phyloP scores from a whole-genome alignment of 2,797 vertebrate genomes.

The Kryptolebias ocellatus region DNA sequence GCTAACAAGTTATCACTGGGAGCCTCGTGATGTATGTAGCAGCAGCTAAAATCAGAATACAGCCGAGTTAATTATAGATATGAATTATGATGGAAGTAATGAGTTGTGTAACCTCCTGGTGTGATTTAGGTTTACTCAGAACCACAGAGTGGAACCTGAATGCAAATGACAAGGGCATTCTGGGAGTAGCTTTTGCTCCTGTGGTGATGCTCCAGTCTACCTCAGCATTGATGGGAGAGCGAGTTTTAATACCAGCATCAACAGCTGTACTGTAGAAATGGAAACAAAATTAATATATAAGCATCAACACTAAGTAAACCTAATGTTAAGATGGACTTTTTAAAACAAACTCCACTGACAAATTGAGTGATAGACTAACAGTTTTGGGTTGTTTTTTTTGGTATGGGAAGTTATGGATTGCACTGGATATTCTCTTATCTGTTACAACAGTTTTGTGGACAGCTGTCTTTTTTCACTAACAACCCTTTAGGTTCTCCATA shows the following conservation, averaged over 20 bases:
- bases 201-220: conserved; percentile 44
- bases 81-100: conserved; percentile 39
- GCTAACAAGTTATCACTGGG: conserved; percentile 41
- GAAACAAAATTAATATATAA: conserved; percentile 66
- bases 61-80: conserved; percentile 34
- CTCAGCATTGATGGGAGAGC: conserved; percentile 30
- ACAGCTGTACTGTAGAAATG: conserved; percentile 47
- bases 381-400: too few species aligned
- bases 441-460: too few species aligned
- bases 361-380: too few species aligned
- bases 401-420: neutral
- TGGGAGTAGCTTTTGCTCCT: conserved; percentile 28
- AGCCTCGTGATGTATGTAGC: conserved; percentile 29
- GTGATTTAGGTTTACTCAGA: conserved; percentile 25
- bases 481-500: too few species aligned
- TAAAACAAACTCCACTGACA: too few species aligned
- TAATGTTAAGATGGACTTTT: conserved; percentile 8
- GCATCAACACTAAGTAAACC: conserved; percentile 56
- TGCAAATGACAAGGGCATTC: conserved; percentile 54
- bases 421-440: too few species aligned
- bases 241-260: conserved; percentile 29
- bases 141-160: conserved; percentile 22
- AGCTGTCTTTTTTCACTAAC: too few species aligned
- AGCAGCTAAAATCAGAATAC: conserved; percentile 39
- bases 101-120: conserved; percentile 37